These are phyloP conservation scores for Crioceris asparagi DNA, from an alignment of 2,888 invertebrate species.

Conservation along the genomic window DNA sequence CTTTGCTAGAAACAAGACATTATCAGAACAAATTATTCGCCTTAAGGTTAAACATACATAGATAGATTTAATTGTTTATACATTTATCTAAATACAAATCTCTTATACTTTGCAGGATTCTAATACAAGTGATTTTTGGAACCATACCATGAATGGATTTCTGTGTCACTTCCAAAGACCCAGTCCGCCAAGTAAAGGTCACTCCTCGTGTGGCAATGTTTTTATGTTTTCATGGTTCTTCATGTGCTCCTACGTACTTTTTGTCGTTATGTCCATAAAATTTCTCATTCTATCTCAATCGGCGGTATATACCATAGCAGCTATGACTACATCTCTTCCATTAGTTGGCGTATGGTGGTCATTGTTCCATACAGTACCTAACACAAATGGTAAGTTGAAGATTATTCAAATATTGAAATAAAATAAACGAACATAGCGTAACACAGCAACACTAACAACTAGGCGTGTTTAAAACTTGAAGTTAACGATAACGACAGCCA, in stretches of 20 bases:
- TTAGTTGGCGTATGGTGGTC: constrained; percentile 49
- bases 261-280: constrained; percentile 40
- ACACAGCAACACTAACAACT: no score
- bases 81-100: no score
- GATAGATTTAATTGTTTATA: no score
- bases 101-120: no score
- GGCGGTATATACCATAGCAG: constrained; percentile 46
- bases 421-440: no score
- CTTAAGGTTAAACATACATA: no score
- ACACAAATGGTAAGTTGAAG: constrained; percentile 32
- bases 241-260: constrained; percentile 39
- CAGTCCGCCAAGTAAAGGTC: constrained; percentile 11
- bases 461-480: no score
- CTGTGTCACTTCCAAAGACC: constrained; percentile 33
- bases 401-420: no score
- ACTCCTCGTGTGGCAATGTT: constrained; percentile 24
- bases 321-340: constrained; percentile 43
- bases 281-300: constrained; percentile 46
- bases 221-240: constrained; percentile 41
- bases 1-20: no score
- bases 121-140: constrained; percentile 35
- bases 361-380: constrained; percentile 40
- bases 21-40: no score
- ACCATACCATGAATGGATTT: constrained; percentile 32
- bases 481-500: no score